These are phyloP conservation scores for Otocyon megalotis DNA, from an alignment of 2,113 vertebrate genomes.

Conservation along the genomic window DNA sequence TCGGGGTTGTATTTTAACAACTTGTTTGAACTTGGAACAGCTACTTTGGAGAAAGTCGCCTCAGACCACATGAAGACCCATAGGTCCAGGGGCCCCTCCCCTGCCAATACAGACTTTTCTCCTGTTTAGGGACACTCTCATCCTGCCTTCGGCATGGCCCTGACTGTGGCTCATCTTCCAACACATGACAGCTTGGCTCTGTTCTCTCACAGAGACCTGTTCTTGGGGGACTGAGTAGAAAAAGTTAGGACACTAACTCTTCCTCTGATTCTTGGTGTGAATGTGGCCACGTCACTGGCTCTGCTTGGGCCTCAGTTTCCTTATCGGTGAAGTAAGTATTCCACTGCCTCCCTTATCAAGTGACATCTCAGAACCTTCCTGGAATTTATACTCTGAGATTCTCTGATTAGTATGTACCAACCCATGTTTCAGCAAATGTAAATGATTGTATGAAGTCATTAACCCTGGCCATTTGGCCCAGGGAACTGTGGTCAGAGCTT, in stretches of 20 bases:
- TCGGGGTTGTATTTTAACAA: neutral
- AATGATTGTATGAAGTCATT: neutral
- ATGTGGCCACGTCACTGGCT: neutral
- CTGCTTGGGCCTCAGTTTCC: neutral
- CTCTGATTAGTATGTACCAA: slow-evolving; percentile 50
- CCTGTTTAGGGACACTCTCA: neutral
- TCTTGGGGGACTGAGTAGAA: neutral
- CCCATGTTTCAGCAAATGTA: neutral
- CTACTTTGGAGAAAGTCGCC: neutral
- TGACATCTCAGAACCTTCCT: neutral
- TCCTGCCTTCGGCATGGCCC: neutral
- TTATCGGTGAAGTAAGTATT: neutral
- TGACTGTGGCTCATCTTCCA: neutral
- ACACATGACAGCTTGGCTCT: neutral
- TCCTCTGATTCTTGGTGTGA: neutral
- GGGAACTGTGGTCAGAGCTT: neutral
- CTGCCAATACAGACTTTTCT: neutral
- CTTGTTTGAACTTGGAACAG: neutral
- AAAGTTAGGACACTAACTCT: neutral
- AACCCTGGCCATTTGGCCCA: neutral
- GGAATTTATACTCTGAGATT: neutral
- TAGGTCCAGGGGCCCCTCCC: rapidly evolving
- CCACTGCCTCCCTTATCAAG: neutral
- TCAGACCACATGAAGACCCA: neutral
- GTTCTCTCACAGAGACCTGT: neutral